phyloP scores from a whole-genome alignment of 64 coral and sea anemone species.

The Dendronephthya gigantea region DNA sequence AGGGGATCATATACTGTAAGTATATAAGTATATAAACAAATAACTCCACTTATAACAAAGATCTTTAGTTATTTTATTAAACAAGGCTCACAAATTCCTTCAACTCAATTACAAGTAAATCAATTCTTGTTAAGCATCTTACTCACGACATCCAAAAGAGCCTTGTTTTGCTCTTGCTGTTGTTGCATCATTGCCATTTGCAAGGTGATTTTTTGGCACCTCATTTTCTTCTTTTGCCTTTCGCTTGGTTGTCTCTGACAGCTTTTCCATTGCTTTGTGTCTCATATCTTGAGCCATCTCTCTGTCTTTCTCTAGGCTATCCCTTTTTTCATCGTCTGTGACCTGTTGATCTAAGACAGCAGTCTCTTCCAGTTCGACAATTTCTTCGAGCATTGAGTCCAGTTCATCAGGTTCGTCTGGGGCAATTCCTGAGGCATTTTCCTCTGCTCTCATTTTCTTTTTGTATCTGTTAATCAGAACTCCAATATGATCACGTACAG shows the following conservation, averaged over 20 bases:
- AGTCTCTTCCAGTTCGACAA: conserved; percentile 50
- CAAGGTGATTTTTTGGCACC: not conserved
- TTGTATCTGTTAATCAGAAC: conserved; percentile 32
- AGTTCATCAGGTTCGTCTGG: conserved; percentile 45
- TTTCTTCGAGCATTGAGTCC: conserved; percentile 41
- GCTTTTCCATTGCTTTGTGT: not conserved
- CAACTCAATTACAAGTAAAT: not conserved
- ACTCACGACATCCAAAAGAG: not conserved
- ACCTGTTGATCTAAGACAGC: conserved; percentile 24
- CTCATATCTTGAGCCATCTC: not conserved
- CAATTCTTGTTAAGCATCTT: not conserved
- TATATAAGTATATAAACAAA: not conserved
- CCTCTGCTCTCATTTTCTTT: conserved; percentile 41
- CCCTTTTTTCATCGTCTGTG: not conserved
- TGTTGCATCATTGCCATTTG: not conserved
- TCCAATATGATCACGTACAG: not conserved
- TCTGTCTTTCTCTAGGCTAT: not conserved
- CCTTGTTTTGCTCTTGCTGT: not conserved
- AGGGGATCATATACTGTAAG: no score
- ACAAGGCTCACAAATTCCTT: not conserved
- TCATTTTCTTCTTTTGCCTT: not conserved
- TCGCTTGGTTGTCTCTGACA: no score
- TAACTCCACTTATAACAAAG: not conserved
- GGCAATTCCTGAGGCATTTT: conserved; percentile 40
- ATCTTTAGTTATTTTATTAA: no score